Conservation (phyloP, 1,140 invertebrate species). For the Caenorhabditis brenneri region DNA sequence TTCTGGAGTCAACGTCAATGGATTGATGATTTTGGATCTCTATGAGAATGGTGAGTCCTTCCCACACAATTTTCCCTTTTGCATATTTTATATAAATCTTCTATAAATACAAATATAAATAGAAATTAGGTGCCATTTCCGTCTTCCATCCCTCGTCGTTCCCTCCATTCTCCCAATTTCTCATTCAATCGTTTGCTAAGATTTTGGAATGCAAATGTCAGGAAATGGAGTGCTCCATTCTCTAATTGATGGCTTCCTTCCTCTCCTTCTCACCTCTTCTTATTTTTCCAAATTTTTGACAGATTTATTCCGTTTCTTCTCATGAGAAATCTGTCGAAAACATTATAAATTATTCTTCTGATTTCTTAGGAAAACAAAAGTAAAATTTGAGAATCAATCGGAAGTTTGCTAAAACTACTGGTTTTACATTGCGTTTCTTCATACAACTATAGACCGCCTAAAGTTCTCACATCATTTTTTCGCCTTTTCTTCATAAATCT, state of each 20-base stretch:
- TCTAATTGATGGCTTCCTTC: constrained; percentile 17
- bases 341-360: not conserved
- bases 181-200: not conserved
- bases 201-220: not conserved
- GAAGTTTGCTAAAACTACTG: not conserved
- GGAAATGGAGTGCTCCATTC: not conserved
- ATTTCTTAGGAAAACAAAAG: not conserved
- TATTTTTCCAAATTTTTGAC: not conserved
- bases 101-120: constrained; percentile 1
- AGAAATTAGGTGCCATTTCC: constrained; percentile 32
- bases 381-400: no score
- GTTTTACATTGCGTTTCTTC: no score
- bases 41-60: constrained; percentile 60
- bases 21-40: constrained; percentile 61
- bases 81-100: not conserved
- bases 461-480: no score
- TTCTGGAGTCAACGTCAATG: constrained; percentile 67
- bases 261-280: not conserved
- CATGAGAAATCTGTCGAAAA: not conserved
- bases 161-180: not conserved
- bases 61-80: not conserved
- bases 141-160: constrained; percentile 3
- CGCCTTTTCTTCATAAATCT: not conserved
- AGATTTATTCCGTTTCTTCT: not conserved
- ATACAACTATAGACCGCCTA: no score